Evolutionary conservation across 35 echinoderm and acorn worm genomes (phyloP), one percentile per base, ranked within the genome.

Genomic region (Patiria miniata): DNA sequence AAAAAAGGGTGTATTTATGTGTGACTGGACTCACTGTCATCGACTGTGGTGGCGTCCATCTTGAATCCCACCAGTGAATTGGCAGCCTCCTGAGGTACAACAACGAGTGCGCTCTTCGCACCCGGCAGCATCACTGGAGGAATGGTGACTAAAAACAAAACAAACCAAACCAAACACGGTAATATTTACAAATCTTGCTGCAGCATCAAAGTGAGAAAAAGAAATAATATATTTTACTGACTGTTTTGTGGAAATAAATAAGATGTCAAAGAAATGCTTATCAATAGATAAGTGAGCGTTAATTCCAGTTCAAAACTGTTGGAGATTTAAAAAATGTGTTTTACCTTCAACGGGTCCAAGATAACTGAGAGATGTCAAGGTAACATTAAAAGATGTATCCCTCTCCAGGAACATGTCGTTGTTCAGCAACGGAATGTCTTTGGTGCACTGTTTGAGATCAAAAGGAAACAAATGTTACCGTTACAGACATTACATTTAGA

Each of bases 31-130:
- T 94, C 68, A 98, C 96, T 89, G 76, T 98, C 96, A 83, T 87
- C 68, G 1, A 98, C 68, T 16, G 76, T n/a, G 26, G 83, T 87
- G 18, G 77, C 96, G 30, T 68, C 52, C 80, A 68, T 29, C n/a
- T 87, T 86, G 68, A 98, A 94, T 32, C 96, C 96, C 51, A 98
- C 92, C n/a, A 79, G 37, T 80, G 96, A 98, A 53, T 98, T 98
- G 36, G 96, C 96, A n/a, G 86, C 92, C 52, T 94, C 89, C 52
- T 98, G 85, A 52, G 96, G 92, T 12, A 98, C 92, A 61, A 80
- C 69, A 77, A 98, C 78, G 39, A 54, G 82, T 32, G 96, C 96
- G 26, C 81, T 86, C 19, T 87, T 81, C 18, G 19, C 47, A 39
- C 61, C 60, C 28, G 59, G 78, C 36, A 94, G 79, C 19, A 98